These are phyloP conservation scores for Coluber constrictor DNA, from an alignment of 2,797 vertebrate genomes.

Conservation along the genomic window DNA sequence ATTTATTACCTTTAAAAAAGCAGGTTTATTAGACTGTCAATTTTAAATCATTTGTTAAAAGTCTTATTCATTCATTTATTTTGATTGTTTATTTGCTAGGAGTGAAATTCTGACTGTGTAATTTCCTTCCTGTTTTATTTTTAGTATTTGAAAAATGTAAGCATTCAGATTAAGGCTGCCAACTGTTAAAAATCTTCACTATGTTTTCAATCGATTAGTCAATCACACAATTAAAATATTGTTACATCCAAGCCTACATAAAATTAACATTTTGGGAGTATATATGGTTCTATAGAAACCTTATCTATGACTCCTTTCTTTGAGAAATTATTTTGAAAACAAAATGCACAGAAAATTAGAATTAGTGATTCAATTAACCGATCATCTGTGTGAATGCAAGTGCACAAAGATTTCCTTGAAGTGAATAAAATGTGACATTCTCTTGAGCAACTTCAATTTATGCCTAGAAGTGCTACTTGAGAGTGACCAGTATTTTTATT, in stretches of 20 bases:
- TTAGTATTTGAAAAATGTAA: constrained; percentile 38
- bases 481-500: background rate
- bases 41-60: constrained; percentile 26
- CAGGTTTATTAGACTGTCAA: constrained; percentile 24
- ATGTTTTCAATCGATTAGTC: constrained; percentile 21
- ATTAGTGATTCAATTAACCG: background rate
- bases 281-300: constrained; percentile 2
- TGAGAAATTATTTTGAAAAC: background rate
- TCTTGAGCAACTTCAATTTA: background rate
- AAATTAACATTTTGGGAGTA: constrained; percentile 14
- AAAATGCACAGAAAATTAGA: background rate
- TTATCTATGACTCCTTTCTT: background rate
- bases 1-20: constrained; percentile 12
- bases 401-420: background rate
- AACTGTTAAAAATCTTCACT: constrained; percentile 16
- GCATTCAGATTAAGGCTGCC: constrained; percentile 18
- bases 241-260: background rate
- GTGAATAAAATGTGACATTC: background rate
- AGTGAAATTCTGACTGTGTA: constrained; percentile 15
- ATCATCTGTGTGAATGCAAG: background rate
- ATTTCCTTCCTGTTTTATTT: constrained; percentile 38
- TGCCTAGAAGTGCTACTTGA: background rate
- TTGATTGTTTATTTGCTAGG: constrained; percentile 27
- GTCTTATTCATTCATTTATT: constrained; percentile 9
- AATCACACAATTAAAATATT: constrained; percentile 28